Conservation (phyloP, 2,888 invertebrate species). For the Drosophila atripex region DNA sequence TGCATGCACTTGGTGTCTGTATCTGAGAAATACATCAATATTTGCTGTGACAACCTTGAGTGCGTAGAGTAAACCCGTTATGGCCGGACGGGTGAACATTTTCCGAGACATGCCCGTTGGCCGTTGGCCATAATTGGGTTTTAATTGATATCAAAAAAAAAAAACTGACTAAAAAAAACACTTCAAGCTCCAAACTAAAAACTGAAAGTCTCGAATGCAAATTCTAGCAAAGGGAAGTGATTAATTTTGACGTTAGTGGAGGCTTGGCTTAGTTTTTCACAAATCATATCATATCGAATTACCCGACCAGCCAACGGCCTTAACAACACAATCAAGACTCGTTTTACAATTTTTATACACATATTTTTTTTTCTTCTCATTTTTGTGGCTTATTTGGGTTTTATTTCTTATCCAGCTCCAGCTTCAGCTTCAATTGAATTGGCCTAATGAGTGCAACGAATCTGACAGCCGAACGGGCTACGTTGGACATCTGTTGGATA, state of each 20-base stretch:
- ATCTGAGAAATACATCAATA: not conserved
- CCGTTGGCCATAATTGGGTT: constrained; percentile 58
- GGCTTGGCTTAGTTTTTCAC: constrained; percentile 16
- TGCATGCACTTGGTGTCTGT: constrained; percentile 8
- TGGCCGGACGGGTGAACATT: constrained; percentile 62
- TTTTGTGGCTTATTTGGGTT: constrained; percentile 16
- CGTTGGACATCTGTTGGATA: constrained; percentile 40
- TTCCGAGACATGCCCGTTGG: constrained; percentile 62
- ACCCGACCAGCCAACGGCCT: constrained; percentile 56
- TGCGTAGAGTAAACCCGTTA: constrained; percentile 64
- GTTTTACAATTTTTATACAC: too few species aligned
- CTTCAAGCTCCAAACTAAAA: constrained; percentile 33
- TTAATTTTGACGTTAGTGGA: constrained; percentile 55
- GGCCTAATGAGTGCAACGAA: constrained; percentile 79
- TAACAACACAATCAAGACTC: constrained; percentile 73
- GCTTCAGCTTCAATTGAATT: constrained; percentile 58
- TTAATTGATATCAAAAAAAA: constrained; percentile 62
- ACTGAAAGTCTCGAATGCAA: constrained; percentile 68
- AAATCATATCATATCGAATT: constrained; percentile 59
- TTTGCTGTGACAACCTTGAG: constrained; percentile 32
- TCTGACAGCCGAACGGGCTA: constrained; percentile 56
- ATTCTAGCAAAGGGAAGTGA: constrained; percentile 73
- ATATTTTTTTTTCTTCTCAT: too few species aligned
- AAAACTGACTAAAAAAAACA: too few species aligned
- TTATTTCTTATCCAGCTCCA: constrained; percentile 41